phyloP scores from a whole-genome alignment of 2,797 vertebrate genomes.

The Ara ararauna region DNA sequence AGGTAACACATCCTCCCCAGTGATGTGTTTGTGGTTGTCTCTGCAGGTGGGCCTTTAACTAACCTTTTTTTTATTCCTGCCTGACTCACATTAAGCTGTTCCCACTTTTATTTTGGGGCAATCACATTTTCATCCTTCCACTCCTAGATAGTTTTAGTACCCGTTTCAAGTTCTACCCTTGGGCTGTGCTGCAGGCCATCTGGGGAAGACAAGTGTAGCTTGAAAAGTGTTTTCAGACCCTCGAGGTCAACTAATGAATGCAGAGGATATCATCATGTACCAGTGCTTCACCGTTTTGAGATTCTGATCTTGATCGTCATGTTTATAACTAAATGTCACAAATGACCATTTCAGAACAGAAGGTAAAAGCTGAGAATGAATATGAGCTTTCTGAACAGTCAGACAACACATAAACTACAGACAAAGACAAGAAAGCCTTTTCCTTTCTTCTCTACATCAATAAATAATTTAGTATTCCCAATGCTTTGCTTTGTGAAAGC shows the following conservation, averaged over 20 bases:
- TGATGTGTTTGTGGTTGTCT: not conserved
- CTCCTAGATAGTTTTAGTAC: not conserved
- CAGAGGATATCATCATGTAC: not conserved
- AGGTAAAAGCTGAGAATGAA: not conserved
- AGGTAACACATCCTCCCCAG: rapidly evolving
- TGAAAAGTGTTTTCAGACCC: not conserved
- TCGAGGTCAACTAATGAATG: not conserved
- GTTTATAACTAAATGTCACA: not conserved
- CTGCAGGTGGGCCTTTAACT: not conserved
- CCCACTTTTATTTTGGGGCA: not conserved
- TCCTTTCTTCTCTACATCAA: not conserved
- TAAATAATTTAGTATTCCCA: not conserved
- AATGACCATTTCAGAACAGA: not conserved
- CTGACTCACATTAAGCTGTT: not conserved
- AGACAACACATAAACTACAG: not conserved
- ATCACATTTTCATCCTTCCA: not conserved
- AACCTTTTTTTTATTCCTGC: not conserved
- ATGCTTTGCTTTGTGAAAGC: not conserved
- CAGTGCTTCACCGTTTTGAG: not conserved
- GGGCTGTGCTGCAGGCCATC: not conserved
- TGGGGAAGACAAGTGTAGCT: not conserved
- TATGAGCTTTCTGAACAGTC: not conserved
- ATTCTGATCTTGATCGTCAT: not conserved
- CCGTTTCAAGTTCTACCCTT: not conserved
- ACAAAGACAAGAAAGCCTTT: not conserved